phyloP scores from a whole-genome alignment of 2,113 vertebrate species.

The Microtus montanus region DNA sequence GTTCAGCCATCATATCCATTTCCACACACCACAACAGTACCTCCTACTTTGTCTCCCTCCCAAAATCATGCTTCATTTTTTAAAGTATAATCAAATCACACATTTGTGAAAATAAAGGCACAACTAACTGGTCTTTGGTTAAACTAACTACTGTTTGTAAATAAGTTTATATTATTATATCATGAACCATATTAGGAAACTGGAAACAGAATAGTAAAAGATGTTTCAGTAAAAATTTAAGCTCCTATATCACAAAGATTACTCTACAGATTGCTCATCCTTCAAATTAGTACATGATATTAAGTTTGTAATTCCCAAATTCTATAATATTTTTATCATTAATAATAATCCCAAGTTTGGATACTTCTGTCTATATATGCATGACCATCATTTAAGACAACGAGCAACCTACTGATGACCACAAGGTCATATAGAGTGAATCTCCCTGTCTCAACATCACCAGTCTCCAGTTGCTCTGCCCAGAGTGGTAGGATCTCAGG shows the following conservation, averaged over 20 bases:
- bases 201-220: constrained; percentile 49
- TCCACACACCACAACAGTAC: neutral
- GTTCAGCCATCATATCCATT: neutral
- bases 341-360: neutral
- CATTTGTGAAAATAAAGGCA: neutral
- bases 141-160: constrained; percentile 59
- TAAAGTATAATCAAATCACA: neutral
- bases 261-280: constrained; percentile 29
- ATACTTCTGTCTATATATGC: too few species aligned
- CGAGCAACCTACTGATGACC: neutral
- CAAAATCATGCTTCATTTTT: neutral
- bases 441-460: neutral
- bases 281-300: neutral
- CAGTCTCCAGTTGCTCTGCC: neutral
- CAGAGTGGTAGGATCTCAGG: neutral
- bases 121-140: constrained; percentile 33
- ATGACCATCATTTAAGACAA: neutral
- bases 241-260: constrained; percentile 52
- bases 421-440: neutral
- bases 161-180: constrained; percentile 53
- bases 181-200: constrained; percentile 49
- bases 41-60: neutral
- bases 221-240: constrained; percentile 41
- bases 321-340: neutral
- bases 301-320: constrained; percentile 50